These are phyloP conservation scores for Cheilosia pagana DNA, from an alignment of 2,888 invertebrate species.

Conservation along the genomic window DNA sequence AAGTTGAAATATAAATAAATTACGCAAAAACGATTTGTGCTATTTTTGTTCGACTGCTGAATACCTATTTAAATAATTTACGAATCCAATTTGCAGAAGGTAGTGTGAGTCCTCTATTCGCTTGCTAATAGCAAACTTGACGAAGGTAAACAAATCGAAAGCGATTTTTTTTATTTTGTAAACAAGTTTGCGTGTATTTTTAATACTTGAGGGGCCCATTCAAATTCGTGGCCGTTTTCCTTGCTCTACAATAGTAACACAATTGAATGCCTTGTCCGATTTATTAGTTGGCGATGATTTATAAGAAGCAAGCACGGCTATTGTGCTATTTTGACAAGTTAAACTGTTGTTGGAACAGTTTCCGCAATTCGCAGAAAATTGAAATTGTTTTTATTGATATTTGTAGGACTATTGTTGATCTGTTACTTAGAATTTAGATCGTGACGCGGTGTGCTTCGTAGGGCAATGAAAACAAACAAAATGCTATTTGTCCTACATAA, in stretches of 20 bases:
- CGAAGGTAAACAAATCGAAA: slow-evolving; percentile 43
- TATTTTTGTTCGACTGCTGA: slow-evolving; percentile 30
- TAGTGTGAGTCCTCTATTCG: slow-evolving; percentile 4
- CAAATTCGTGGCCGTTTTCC: background rate
- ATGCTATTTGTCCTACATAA: no score
- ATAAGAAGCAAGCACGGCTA: slow-evolving; percentile 33
- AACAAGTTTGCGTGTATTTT: slow-evolving; percentile 30
- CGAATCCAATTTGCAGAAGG: background rate
- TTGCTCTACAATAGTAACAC: slow-evolving; percentile 4
- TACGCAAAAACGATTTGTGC: background rate
- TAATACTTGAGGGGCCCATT: background rate
- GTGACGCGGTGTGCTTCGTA: no score
- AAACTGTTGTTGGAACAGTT: slow-evolving; percentile 19
- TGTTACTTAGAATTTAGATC: slow-evolving; percentile 2
- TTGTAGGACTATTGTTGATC: background rate
- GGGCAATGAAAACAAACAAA: no score
- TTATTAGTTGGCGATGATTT: slow-evolving; percentile 52
- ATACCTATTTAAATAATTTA: slow-evolving; percentile 19
- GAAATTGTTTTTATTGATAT: background rate
- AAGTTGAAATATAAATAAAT: slow-evolving; percentile 24
- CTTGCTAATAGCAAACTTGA: slow-evolving; percentile 46
- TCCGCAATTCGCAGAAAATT: slow-evolving; percentile 28
- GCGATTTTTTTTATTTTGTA: slow-evolving; percentile 23
- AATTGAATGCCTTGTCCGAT: slow-evolving; percentile 52
- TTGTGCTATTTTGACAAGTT: slow-evolving; percentile 28